These are phyloP conservation scores for Troilus luridus DNA, from an alignment of 2,888 invertebrate species.

Conservation along the genomic window DNA sequence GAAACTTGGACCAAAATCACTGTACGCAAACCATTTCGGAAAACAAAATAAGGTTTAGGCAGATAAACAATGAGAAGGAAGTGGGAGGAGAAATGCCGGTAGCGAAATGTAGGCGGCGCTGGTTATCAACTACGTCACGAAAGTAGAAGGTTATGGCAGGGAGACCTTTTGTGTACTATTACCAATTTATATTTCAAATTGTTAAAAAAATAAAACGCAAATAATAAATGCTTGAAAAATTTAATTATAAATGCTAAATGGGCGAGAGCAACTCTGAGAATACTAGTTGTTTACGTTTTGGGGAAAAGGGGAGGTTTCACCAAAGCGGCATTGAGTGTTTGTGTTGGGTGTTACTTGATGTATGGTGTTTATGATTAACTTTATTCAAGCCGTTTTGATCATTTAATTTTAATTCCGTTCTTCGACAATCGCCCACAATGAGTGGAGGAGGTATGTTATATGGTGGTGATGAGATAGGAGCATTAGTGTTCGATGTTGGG, in stretches of 20 bases:
- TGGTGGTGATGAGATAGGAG: slow-evolving; percentile 98
- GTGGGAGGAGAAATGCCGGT: too few relatives aligned
- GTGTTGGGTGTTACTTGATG: not conserved
- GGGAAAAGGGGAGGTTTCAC: slow-evolving; percentile 18
- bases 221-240: not conserved
- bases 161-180: too few relatives aligned
- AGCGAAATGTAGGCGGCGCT: too few relatives aligned
- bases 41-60: too few relatives aligned
- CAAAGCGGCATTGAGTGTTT: not conserved
- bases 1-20: too few relatives aligned
- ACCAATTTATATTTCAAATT: not conserved
- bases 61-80: too few relatives aligned
- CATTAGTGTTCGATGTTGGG: slow-evolving; percentile 96
- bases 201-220: not conserved
- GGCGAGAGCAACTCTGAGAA: not conserved
- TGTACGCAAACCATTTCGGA: too few relatives aligned
- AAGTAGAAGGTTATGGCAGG: too few relatives aligned
- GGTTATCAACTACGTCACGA: too few relatives aligned
- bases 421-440: slow-evolving; percentile 63
- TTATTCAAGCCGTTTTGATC: not conserved
- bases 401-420: not conserved
- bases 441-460: slow-evolving; percentile 80
- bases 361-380: not conserved
- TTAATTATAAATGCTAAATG: not conserved
- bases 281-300: slow-evolving; percentile 17